phyloP scores from a whole-genome alignment of 2,113 vertebrate genomes.

The Strix uralensis region DNA sequence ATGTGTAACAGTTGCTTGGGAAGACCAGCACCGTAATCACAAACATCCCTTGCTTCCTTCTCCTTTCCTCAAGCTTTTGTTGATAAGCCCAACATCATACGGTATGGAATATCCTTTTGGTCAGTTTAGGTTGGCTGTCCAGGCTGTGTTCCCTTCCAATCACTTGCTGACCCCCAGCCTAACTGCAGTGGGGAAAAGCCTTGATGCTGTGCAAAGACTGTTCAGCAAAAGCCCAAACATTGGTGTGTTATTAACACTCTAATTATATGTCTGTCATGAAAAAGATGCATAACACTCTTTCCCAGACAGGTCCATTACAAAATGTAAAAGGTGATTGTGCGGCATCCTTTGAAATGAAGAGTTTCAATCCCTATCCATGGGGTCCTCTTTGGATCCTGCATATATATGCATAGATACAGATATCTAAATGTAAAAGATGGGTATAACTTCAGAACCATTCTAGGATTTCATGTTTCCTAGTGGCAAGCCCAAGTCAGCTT shows the following conservation, averaged over 20 bases:
- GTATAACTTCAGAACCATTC: neutral
- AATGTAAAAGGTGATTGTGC: neutral
- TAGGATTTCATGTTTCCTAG: neutral
- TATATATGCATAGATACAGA: neutral
- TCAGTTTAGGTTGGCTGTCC: neutral
- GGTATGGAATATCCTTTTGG: neutral
- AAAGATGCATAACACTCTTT: neutral
- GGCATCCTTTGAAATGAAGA: neutral
- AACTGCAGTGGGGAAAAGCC: neutral
- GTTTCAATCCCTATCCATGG: neutral
- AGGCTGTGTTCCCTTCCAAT: neutral
- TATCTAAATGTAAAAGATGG: rapidly evolving
- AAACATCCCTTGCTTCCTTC: neutral
- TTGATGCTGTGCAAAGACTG: neutral
- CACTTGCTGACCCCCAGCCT: rapidly evolving
- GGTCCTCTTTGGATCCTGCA: neutral
- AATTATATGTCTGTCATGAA: neutral
- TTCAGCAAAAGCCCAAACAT: neutral
- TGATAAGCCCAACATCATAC: neutral
- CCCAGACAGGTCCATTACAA: neutral
- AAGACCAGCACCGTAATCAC: neutral
- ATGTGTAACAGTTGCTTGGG: neutral
- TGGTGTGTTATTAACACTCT: neutral
- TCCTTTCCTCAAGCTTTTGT: neutral
- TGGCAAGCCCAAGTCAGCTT: neutral